Percentiles rank a stretch among this genome's conserved stretches.
These are phyloP conservation scores for Ephydatia muelleri DNA, from an alignment of 37 sponge, comb jelly and placozoan species.

Conservation along the genomic window DNA sequence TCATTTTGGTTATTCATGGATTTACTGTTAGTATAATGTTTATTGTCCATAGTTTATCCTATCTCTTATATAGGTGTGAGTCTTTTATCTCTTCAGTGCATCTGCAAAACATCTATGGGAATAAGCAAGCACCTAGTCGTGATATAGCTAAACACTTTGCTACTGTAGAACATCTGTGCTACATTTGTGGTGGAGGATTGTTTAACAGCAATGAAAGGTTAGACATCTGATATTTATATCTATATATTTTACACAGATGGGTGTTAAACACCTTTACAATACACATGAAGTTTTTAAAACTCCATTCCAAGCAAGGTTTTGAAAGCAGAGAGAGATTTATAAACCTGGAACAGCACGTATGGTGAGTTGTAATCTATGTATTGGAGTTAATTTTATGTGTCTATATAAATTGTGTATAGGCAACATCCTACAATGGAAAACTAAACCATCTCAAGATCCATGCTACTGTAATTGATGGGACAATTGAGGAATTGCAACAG, in stretches of 20 bases:
- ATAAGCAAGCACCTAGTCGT: constrained; percentile 49
- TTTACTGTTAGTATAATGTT: not conserved
- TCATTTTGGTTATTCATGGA: too few species aligned
- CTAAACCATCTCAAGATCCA: not conserved
- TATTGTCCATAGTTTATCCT: not conserved
- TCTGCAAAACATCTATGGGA: constrained; percentile 32
- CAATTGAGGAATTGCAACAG: not conserved
- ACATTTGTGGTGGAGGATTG: constrained; percentile 21
- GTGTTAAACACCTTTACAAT: not conserved
- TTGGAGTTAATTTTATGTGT: not conserved
- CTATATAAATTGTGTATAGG: not conserved
- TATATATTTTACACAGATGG: not conserved
- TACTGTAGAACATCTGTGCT: constrained; percentile 17
- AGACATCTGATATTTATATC: not conserved
- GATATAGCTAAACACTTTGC: constrained; percentile 37
- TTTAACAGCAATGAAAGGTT: not conserved
- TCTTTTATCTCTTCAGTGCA: constrained; percentile 32
- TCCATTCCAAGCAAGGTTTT: not conserved
- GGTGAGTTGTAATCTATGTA: constrained; percentile 1
- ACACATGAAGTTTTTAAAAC: not conserved
- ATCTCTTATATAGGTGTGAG: constrained; percentile 44
- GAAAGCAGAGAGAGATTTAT: constrained; percentile 1
- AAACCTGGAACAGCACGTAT: constrained; percentile 1
- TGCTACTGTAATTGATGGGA: not conserved
- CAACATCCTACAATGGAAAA: not conserved